phyloP scores from a whole-genome alignment of 1,140 invertebrate species.

The Halesus radiatus region DNA sequence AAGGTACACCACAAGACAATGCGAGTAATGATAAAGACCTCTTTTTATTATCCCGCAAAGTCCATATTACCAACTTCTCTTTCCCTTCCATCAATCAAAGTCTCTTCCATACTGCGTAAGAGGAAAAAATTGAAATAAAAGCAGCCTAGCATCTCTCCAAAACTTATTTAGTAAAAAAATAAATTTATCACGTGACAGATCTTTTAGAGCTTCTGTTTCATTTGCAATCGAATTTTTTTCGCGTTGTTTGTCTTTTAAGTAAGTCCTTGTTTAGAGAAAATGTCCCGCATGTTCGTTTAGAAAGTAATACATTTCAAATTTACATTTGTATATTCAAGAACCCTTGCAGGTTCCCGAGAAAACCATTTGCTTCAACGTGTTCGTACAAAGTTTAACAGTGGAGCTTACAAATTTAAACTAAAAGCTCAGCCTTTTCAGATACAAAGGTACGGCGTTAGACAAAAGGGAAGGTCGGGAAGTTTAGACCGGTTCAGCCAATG shows the following conservation, averaged over 20 bases:
- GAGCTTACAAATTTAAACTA: conserved; percentile 37
- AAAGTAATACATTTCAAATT: conserved; percentile 26
- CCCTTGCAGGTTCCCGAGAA: background rate
- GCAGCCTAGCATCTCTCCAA: background rate
- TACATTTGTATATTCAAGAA: conserved; percentile 27
- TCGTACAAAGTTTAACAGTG: conserved; percentile 31
- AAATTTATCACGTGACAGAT: background rate
- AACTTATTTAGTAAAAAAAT: background rate
- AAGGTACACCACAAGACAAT: background rate
- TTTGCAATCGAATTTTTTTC: background rate
- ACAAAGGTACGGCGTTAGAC: conserved; percentile 25
- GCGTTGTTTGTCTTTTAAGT: background rate
- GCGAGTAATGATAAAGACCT: conserved; percentile 1
- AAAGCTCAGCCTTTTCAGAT: conserved; percentile 34
- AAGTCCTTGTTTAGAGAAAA: conserved; percentile 1
- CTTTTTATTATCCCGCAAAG: background rate
- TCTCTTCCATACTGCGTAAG: background rate
- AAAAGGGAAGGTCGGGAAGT: conserved; percentile 22
- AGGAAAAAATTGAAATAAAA: conserved; percentile 13
- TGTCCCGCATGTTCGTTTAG: background rate
- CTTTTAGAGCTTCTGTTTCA: background rate
- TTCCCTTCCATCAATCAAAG: conserved; percentile 19
- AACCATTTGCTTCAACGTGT: conserved; percentile 25
- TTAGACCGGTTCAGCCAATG: background rate
- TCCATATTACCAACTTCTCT: background rate